phyloP scores from a whole-genome alignment of 2,113 vertebrate species.

The Marmota flaviventris region DNA sequence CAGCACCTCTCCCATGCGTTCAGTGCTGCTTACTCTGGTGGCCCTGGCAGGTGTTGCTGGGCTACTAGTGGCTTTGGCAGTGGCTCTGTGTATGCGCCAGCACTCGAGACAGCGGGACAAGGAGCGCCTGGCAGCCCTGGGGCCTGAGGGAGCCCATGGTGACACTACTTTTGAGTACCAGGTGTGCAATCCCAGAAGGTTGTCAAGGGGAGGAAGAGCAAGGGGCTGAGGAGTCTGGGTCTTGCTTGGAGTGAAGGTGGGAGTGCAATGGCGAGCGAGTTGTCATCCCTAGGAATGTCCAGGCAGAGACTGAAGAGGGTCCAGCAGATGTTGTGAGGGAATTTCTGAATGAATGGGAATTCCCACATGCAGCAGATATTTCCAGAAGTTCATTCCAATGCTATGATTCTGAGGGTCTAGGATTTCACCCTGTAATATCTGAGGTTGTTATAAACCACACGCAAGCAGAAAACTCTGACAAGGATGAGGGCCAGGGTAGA shows the following conservation, averaged over 20 bases:
- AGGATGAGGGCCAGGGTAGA: background rate
- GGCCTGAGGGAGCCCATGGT: conserved; percentile 93
- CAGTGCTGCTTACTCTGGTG: conserved; percentile 94
- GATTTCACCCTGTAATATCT: background rate
- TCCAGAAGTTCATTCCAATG: background rate
- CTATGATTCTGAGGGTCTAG: background rate
- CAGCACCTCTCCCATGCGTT: conserved; percentile 88
- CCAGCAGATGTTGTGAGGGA: no score
- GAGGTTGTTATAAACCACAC: background rate
- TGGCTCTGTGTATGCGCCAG: conserved; percentile 92
- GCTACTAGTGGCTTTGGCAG: conserved; percentile 91
- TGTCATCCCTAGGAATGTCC: no score
- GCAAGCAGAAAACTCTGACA: background rate
- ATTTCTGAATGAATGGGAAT: background rate
- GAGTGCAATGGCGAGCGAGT: background rate
- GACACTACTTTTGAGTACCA: conserved; percentile 98
- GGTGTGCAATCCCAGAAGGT: conserved; percentile 86
- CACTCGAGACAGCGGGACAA: conserved; percentile 93
- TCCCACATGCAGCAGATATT: background rate
- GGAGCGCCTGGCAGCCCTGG: conserved; percentile 93
- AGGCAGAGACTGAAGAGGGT: background rate
- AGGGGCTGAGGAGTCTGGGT: background rate
- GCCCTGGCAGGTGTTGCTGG: conserved; percentile 94
- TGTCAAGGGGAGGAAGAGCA: fast-evolving
- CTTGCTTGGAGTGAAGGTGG: fast-evolving